A percentile compares a stretch with the other conserved stretches of the same genome.
Conservation (phyloP, 2,797 vertebrate genomes). For the Microctenopoma stevenorrisi region DNA sequence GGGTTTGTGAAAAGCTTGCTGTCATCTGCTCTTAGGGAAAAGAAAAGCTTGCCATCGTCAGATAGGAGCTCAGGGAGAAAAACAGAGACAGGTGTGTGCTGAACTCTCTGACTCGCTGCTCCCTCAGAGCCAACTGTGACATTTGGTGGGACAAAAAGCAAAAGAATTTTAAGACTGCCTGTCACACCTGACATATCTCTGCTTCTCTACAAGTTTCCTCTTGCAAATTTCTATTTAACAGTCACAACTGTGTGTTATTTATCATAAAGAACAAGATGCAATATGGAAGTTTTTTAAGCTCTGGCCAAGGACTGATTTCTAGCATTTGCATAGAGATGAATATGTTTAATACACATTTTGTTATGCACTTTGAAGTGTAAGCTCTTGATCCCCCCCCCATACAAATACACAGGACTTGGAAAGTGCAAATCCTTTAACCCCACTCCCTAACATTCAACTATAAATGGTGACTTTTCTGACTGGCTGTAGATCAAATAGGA, state of each 20-base stretch:
- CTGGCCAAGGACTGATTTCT: constrained; percentile 13
- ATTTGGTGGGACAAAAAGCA: constrained; percentile 65
- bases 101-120: constrained; percentile 61
- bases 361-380: constrained; percentile 35
- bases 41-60: constrained; percentile 44
- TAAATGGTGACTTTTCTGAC: constrained; percentile 19
- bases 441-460: constrained; percentile 11
- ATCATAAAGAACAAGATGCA: constrained; percentile 7
- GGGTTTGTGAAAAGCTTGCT: constrained; percentile 45
- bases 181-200: constrained; percentile 58
- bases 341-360: constrained; percentile 24
- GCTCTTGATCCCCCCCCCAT: constrained; percentile 7
- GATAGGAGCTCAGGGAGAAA: constrained; percentile 45
- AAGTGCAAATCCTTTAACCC: constrained; percentile 36
- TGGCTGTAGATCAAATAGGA: constrained; percentile 41
- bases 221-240: constrained; percentile 18
- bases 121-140: constrained; percentile 63
- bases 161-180: constrained; percentile 63
- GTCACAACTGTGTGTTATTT: constrained; percentile 10
- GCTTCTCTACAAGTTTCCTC: constrained; percentile 38
- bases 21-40: constrained; percentile 45
- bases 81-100: constrained; percentile 68
- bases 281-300: not conserved
- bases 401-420: constrained; percentile 30
- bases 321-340: constrained; percentile 8